phyloP scores from a whole-genome alignment of 2,888 invertebrate genomes.

The Epicampocera succincta region DNA sequence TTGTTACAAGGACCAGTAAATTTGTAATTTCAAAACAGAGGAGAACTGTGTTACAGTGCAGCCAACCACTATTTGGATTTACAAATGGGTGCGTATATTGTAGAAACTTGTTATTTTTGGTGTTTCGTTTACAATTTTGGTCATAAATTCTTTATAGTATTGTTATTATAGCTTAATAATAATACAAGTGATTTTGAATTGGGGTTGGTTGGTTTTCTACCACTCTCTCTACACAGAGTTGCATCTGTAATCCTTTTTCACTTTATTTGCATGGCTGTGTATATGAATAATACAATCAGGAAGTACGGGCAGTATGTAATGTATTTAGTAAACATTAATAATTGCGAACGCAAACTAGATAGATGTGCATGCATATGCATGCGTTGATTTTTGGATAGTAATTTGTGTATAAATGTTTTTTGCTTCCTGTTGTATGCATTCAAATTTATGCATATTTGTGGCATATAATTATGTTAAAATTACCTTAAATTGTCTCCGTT shows the following conservation, averaged over 20 bases:
- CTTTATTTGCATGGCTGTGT: conserved; percentile 1
- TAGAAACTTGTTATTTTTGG: conserved; percentile 50
- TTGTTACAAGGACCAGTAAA: conserved; percentile 10
- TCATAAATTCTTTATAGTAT: conserved; percentile 67
- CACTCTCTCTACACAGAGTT: not conserved
- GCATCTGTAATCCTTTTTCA: not conserved
- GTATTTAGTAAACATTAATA: conserved; percentile 37
- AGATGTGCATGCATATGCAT: not conserved
- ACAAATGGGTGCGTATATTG: conserved; percentile 3
- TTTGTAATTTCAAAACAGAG: conserved; percentile 26
- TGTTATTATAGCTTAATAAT: conserved; percentile 57
- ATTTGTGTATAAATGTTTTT: conserved; percentile 30
- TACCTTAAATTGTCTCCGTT: conserved; percentile 69
- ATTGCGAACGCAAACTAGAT: not conserved
- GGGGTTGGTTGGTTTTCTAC: not conserved
- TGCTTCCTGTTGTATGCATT: conserved; percentile 22
- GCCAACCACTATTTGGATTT: conserved; percentile 8
- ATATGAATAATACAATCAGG: conserved; percentile 50
- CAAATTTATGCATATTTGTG: conserved; percentile 29
- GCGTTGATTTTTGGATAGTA: conserved; percentile 4
- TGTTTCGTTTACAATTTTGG: conserved; percentile 53
- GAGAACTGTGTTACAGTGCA: conserved; percentile 8
- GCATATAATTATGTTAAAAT: conserved; percentile 70
- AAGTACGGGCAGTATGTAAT: conserved; percentile 41
- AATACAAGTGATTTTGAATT: conserved; percentile 47